Evolutionary conservation across 2,797 vertebrate species (phyloP), one percentile per base, ranked within the genome.

Genomic region (Myotis vivesi): DNA sequence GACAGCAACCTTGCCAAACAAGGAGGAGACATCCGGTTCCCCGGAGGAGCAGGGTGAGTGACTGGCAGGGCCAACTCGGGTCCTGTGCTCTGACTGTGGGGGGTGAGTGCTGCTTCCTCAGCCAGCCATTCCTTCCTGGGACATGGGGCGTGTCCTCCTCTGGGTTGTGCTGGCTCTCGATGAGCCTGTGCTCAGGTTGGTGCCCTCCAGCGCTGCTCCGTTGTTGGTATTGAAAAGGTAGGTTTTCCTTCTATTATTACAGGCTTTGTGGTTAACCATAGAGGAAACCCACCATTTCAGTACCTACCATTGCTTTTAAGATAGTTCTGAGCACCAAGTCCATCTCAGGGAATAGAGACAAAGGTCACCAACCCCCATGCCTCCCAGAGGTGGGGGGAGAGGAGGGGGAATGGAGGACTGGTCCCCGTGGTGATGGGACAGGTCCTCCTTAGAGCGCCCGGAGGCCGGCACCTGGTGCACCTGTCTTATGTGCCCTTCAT

Each of bases 91-190:
- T 62, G 59, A 6, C 22, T 25, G 23, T 1, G 55, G 9, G 55
- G 22, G 22, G 55, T 53, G 51, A 55, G 20, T 8, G 20, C 20
- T 22, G 55, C 10, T 11, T 25, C 23, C 23, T 25, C 55, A 25
- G 20, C 53, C 7, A 0, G 2, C 20, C 20, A 2, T 6, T 8
- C 86, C 30, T 20, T 11, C 28, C 0, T 0, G n/a, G 72, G 6
- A 10, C 36, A 2, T 12, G 5, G 0, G 10, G 25, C 0, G 12
- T 0, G 19, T 20, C n/a, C 19, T 10, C 73, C 49, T 49, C 49
- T 5, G n/a, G 19, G n/a, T 8, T 20, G 1, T 0, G 1, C 5
- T 0, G 2, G 5, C 7, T 64, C 41, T 0, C 9, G 17, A 3
- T 2, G 30, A 11, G 4, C 0, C 0, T 1, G 1, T 3, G 38